Conservation (phyloP, 2,888 invertebrate genomes). For the Exocentrus adspersus region DNA sequence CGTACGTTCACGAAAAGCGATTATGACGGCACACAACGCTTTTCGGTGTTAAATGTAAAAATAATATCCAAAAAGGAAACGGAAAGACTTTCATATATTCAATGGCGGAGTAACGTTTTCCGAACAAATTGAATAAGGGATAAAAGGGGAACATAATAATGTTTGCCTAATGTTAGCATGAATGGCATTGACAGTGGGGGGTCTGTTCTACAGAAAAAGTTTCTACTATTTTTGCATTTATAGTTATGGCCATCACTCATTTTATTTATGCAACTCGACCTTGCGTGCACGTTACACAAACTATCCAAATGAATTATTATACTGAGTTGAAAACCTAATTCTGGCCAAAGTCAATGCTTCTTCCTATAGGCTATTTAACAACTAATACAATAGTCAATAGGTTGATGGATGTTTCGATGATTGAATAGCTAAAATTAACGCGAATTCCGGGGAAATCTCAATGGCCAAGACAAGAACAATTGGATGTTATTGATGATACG, state of each 20-base stretch:
- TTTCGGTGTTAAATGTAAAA: no score
- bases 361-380: neutral
- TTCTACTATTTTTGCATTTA: neutral
- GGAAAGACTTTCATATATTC: no score
- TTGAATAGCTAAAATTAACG: conserved; percentile 20
- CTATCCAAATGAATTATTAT: neutral
- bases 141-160: no score
- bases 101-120: no score
- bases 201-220: no score
- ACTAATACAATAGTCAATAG: conserved; percentile 6
- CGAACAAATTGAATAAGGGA: no score
- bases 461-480: conserved; percentile 26
- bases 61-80: no score
- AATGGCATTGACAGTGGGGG: no score
- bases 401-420: conserved; percentile 14
- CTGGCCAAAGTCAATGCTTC: neutral
- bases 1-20: no score
- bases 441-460: conserved; percentile 14
- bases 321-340: neutral
- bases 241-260: neutral
- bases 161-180: no score
- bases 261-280: neutral
- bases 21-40: no score
- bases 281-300: neutral
- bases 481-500: conserved; percentile 20